phyloP scores from a whole-genome alignment of 2,113 vertebrate genomes.

The Microtus pennsylvanicus region DNA sequence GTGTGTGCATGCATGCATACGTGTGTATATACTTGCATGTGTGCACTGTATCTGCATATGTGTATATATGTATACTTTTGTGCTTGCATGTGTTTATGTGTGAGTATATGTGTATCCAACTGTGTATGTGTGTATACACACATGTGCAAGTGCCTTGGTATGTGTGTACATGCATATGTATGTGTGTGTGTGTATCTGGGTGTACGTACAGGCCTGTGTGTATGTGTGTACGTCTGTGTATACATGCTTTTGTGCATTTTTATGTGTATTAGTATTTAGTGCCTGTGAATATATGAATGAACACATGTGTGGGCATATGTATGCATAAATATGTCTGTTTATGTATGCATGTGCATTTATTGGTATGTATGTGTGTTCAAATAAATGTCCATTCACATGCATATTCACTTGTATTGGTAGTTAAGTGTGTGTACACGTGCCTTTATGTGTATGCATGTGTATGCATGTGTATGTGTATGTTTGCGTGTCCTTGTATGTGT shows the following conservation, averaged over 20 bases:
- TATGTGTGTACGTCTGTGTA: neutral
- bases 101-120: neutral
- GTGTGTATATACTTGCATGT: neutral
- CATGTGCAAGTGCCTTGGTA: neutral
- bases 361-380: neutral
- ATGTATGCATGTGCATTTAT: fast-evolving
- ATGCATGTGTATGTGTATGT: neutral
- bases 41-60: neutral
- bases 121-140: neutral
- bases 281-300: too few species aligned
- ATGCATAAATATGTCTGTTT: neutral
- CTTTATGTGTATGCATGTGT: neutral
- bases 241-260: neutral
- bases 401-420: neutral
- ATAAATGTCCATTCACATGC: too few species aligned
- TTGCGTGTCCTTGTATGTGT: neutral
- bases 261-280: neutral
- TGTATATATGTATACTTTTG: neutral
- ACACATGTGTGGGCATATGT: fast-evolving
- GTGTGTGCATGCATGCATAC: neutral
- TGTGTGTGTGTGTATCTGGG: neutral
- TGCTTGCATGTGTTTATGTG: neutral
- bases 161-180: neutral
- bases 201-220: too few species aligned
- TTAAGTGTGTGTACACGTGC: too few species aligned